These are phyloP conservation scores for Drosophila yooni DNA, from an alignment of 2,888 invertebrate genomes.

Conservation along the genomic window DNA sequence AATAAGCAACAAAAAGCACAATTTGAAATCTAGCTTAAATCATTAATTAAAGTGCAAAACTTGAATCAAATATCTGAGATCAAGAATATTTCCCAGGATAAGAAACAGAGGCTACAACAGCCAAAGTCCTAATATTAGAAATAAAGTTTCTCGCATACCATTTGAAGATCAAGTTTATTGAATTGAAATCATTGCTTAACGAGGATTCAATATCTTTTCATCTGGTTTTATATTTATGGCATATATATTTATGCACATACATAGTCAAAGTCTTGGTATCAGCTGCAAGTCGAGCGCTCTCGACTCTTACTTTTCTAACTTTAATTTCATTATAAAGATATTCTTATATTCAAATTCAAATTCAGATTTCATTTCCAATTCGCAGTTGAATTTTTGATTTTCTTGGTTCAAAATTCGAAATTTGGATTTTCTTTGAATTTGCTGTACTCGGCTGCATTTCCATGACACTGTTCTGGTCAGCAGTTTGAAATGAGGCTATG, in stretches of 20 bases:
- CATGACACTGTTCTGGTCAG: conserved; percentile 31
- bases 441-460: background rate
- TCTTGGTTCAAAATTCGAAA: background rate
- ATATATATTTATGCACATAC: background rate
- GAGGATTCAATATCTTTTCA: too few species aligned
- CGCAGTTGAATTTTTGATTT: background rate
- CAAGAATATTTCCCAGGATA: background rate
- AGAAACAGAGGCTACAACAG: background rate
- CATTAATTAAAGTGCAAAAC: background rate
- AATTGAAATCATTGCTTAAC: background rate
- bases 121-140: background rate
- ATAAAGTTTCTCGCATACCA: background rate
- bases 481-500: conserved; percentile 21
- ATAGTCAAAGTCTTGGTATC: background rate
- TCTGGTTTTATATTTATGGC: too few species aligned
- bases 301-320: too few species aligned
- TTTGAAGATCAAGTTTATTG: background rate
- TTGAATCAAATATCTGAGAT: too few species aligned
- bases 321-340: background rate
- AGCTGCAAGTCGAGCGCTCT: background rate
- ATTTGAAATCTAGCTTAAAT: background rate
- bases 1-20: too few species aligned
- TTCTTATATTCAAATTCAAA: background rate
- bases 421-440: background rate
- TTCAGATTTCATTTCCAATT: background rate